Base-by-base conservation (phyloP, 2,888 invertebrate genomes). In the Caenorhabditis sp. region DNA sequence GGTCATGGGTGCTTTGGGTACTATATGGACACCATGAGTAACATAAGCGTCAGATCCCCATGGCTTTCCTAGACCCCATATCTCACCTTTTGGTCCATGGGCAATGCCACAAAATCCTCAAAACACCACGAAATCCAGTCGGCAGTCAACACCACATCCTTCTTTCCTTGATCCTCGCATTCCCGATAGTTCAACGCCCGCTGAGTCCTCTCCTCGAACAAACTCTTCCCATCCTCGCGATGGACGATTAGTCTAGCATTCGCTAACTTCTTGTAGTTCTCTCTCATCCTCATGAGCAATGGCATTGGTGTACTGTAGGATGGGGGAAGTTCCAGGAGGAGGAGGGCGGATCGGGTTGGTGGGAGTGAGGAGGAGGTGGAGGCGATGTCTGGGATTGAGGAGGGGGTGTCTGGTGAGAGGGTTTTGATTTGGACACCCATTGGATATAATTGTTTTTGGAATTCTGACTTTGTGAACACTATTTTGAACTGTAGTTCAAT, bases 101-200 rank as follows among this genome's bases (percentile, higher is more conserved):
- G 24, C 26, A 82, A 35, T 0, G 7, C 19, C 1, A 10, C 49
- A 41, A 82, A 82, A n/a, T 74, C 79, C 51, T 82, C 82, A 51
- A 82, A 82, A 49, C 82, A 74, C 63, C 64, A 61, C 0, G 79
- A 54, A 10, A 82, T 51, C 82, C 82, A 82, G 44, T 82, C 79
- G 4, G 77, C 68, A 2, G 73, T 68, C 51, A 82, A 16, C 6
- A 63, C n/a, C 1, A 74, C 56, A 38, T 82, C 82, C 26, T 66
- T 59, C 12, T 51, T 47, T 0, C 49, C 31, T 16, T 79, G 64
- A 5, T 74, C 63, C 0, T 63, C 31, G 3, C 63, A 31, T 44
- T 82, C 82, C 31, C 51, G 68, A 44, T 74, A 79, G 7, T 38
- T 61, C 0, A 82, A n/a, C 0, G 59, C 44, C 47, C 56, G 72